Evolutionary conservation across 2,797 vertebrate genomes (phyloP).

Genomic region (Dermochelys coriacea): DNA sequence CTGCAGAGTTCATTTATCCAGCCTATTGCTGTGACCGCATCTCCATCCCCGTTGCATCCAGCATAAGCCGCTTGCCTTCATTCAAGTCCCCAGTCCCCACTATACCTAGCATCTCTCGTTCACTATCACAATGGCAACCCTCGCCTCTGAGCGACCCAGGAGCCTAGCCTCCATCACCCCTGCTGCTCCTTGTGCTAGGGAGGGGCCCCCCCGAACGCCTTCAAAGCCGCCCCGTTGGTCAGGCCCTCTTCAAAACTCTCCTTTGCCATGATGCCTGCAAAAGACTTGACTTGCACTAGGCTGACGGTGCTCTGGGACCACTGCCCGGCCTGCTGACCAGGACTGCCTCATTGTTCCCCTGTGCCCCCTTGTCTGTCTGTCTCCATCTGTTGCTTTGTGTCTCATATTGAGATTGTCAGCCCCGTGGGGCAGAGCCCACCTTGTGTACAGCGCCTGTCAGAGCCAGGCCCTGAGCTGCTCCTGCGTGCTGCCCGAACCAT

Average conservation of each 20-base stretch:
- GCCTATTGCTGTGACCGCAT: background rate
- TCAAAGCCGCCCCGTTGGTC: background rate
- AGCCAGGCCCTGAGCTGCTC: too few species aligned
- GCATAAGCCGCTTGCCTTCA: background rate
- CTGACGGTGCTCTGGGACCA: background rate
- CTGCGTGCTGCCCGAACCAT: background rate
- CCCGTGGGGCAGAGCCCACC: background rate
- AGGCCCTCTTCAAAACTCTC: background rate
- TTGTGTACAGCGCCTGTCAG: background rate
- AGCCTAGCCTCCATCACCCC: background rate
- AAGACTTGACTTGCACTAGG: background rate
- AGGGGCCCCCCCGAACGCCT: background rate
- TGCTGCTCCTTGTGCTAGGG: background rate
- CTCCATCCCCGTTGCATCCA: background rate
- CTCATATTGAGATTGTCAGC: background rate
- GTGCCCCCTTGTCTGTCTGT: background rate
- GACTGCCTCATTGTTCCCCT: background rate
- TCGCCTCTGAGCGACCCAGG: too few species aligned
- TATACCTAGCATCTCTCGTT: background rate
- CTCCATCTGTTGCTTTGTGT: background rate
- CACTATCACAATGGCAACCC: background rate
- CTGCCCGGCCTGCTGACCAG: background rate
- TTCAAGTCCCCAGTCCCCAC: background rate
- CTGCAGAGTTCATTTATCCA: background rate
- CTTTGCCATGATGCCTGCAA: background rate